Base-by-base conservation (phyloP, 2,888 invertebrate genomes). In the Saturnia pavonia region DNA sequence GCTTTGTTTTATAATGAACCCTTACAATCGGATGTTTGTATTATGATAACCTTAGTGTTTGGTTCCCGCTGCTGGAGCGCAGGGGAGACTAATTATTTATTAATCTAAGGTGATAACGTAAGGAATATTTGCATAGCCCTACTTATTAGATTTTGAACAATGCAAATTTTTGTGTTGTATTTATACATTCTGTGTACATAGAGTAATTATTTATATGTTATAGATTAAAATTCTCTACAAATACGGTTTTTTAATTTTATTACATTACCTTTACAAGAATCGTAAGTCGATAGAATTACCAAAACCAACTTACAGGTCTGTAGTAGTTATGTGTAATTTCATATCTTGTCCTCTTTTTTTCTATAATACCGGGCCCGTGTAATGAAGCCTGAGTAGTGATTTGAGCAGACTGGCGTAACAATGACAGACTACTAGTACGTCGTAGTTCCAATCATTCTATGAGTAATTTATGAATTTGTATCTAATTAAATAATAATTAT, bases 161-260 rank as follows among this genome's bases (percentile, higher is more conserved):
- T 68, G 60, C 70, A 68, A 54, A 80, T 84, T 88, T 90, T 89
- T 89, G 85, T 89, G 89, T 86, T 86, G 87, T 40, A 60, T 90
- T 89, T 87, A 85, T 83, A 85, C 82, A 69, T 74, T 85, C 81
- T 82, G 78, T 88, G 88, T 91, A 88, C 82, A 87, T 87, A 88
- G 74, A 76, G 80, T 84, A 85, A 85, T 82, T 91, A 91, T 90
- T 90, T 91, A 90, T 88, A 91, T 86, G 88, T 85, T 88, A 87
- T 84, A 86, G 81, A 91, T 89, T 92, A 91, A 91, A 88, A 68
- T 69, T 40, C 42, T 65, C 25, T 65, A 60, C 54, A 48, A 63
- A 54, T 27, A 69, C 16, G 63, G 65, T 12, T 70, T 68, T 22
- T 69, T 67, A 27, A 69, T 40, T 67, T 22, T 71, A 65, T 40